Evolutionary conservation across 2,113 vertebrate species (phyloP).

Genomic region (Ochotona princeps): DNA sequence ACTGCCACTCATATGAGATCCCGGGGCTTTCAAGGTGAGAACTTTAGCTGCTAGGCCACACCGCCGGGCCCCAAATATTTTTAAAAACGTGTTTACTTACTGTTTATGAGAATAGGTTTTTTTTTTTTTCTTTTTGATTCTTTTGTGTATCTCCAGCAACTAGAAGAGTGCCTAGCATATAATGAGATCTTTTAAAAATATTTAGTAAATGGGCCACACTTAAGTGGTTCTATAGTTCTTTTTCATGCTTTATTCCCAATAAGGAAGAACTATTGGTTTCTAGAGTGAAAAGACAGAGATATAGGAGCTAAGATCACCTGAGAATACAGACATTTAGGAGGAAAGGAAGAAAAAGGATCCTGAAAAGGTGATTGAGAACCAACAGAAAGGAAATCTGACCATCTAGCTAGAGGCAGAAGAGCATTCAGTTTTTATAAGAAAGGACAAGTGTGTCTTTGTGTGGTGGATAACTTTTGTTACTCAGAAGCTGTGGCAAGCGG

Average conservation of each 20-base stretch:
- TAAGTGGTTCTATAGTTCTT: not conserved
- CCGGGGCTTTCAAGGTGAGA: too few species aligned
- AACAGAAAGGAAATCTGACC: not conserved
- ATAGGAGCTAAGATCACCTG: not conserved
- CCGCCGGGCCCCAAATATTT: too few species aligned
- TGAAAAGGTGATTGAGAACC: slow-evolving; percentile 3
- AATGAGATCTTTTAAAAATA: not conserved
- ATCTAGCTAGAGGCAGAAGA: not conserved
- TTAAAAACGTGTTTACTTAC: slow-evolving; percentile 34
- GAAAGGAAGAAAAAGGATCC: not conserved
- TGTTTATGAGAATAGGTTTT: slow-evolving; percentile 40
- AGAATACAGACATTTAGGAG: not conserved
- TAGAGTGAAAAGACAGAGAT: not conserved
- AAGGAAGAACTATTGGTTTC: not conserved
- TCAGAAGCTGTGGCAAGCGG: not conserved
- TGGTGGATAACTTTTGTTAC: slow-evolving; percentile 15
- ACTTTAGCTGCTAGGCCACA: too few species aligned
- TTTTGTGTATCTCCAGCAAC: slow-evolving; percentile 19
- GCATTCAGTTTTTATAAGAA: not conserved
- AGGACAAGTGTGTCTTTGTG: not conserved
- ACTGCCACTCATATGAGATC: too few species aligned
- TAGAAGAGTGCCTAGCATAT: slow-evolving; percentile 16
- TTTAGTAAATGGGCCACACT: not conserved
- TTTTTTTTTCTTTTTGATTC: slow-evolving; percentile 43
- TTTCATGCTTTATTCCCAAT: not conserved